Evolutionary conservation across 2,888 invertebrate genomes (phyloP), one percentile per base, ranked within the genome.

Genomic region (Zele albiditarsus): DNA sequence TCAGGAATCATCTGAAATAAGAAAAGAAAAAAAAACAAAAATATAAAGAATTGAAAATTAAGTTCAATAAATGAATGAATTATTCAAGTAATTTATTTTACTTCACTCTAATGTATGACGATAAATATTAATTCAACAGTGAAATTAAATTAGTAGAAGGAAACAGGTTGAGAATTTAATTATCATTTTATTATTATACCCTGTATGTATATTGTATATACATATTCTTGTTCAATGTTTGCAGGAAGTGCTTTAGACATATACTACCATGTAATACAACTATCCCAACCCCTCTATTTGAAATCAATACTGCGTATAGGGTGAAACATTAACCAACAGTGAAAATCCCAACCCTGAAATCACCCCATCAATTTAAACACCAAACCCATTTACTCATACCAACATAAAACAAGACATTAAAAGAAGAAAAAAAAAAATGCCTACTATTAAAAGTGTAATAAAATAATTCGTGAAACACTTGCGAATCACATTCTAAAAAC

Each of bases 1-100:
- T 87, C 87, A 31, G 88, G 87, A 82, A 88, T 84, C 88, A 88
- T 88, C 86, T 86, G 78, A 49, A 79, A 80, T 73, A 38, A 0
- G 23, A 68, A 65, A 69, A 58, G 33, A 46, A n/a, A n/a, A n/a
- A n/a, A n/a, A n/a, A n/a, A n/a, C n/a, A 53, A 38, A 0, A 27
- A 20, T 67, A 27, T 60, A 16, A 68, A 58, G 49, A 5, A 42
- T 69, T 66, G 0, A 14, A 16, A 46, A 46, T 46, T 3, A n/a
- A 46, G 6, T 46, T n/a, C 16, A 16, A 46, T 46, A 12, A 42
- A 14, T 46, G 16, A 5, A n/a, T 46, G n/a, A 46, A 46, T n/a
- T 2, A 58, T 46, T 8, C 23, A 49, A 12, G 4, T 20, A 6
- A 49, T 62, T 31, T 46, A 66, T 57, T 70, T n/a, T 31, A n/a